phyloP scores from a whole-genome alignment of 2,113 vertebrate species.

The Hystrix brachyura region DNA sequence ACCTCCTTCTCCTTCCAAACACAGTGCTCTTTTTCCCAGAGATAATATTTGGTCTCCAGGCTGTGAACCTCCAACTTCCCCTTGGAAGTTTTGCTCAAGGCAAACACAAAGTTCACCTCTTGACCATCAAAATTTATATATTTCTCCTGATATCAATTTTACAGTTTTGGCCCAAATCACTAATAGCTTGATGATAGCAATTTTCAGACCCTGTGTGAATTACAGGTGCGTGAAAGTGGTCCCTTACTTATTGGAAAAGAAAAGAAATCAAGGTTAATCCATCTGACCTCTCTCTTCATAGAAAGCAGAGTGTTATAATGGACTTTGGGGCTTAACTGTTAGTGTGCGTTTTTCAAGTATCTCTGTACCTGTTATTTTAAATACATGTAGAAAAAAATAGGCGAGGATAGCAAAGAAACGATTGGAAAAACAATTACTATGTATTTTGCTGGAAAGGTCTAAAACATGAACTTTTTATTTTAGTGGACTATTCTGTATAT shows the following conservation, averaged over 20 bases:
- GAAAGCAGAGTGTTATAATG: not conserved
- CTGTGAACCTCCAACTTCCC: not conserved
- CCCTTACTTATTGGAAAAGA: constrained; percentile 69
- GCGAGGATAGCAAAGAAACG: not conserved
- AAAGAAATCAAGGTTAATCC: constrained; percentile 70
- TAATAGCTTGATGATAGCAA: constrained; percentile 61
- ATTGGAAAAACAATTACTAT: not conserved
- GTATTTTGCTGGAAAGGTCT: constrained; percentile 21
- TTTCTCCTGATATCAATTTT: constrained; percentile 68
- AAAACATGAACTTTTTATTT: not conserved
- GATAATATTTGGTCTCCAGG: not conserved
- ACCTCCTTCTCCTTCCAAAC: not conserved
- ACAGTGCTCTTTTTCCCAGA: not conserved
- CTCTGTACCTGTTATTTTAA: not conserved
- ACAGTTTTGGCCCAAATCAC: constrained; percentile 69
- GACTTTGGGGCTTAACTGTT: constrained; percentile 35
- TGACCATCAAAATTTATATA: constrained; percentile 36
- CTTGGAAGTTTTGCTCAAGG: constrained; percentile 45
- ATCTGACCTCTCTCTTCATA: constrained; percentile 63
- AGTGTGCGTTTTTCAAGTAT: not conserved
- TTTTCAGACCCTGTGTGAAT: constrained; percentile 74
- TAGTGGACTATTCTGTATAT: not conserved
- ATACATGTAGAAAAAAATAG: constrained; percentile 20
- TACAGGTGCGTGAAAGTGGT: constrained; percentile 64
- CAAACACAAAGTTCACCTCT: constrained; percentile 37